Base-by-base conservation (phyloP, 2,113 vertebrate species). In the Connochaetes taurinus region DNA sequence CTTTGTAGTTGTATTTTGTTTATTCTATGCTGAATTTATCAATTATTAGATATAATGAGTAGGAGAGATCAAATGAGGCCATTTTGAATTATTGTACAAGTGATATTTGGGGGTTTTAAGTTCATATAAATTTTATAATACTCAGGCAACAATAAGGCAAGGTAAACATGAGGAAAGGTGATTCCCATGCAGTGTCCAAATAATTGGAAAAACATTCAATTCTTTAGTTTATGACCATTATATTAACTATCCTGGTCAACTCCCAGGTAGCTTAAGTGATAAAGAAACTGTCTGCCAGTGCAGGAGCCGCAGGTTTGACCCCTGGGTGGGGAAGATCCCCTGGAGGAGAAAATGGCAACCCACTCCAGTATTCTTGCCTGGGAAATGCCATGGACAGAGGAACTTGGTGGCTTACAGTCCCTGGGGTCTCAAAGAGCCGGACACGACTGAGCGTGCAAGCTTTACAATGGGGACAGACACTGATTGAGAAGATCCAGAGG, bases 1-100 rank as follows among this genome's bases (percentile, higher is more conserved):
- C 11, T 43, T 88, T 50, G 33, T 88, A 80, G 78, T 47, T 76
- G 21, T 81, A 62, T 94, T 94, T 95, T 92, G 8, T 89, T 53
- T 94, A 25, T 89, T 74, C 64, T 67, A 5, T 84, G 27, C 78
- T 58, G 6, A 87, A 87, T 50, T 29, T 19, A 88, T 92, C 62
- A 55, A 7, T 91, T 87, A 78, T 83, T 84, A 88, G 5, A 31
- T 87, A 55, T 45, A 25, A 25, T 45, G 62, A 83, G 21, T 74
- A 47, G 36, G 7, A 50, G 50, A 33, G 45, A 87, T 92, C 81
- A 84, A 84, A 19, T 33, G 40, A 91, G 31, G 13, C 62, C 55
- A 21, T 52, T 94, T 43, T 47, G 43, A 87, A 40, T 80, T 2
- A 87, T 25, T 52, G 6, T 52, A 78, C 21, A 94, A 40, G 43